Conservation (phyloP, 2,113 vertebrate genomes). For the Lonchura striata region DNA sequence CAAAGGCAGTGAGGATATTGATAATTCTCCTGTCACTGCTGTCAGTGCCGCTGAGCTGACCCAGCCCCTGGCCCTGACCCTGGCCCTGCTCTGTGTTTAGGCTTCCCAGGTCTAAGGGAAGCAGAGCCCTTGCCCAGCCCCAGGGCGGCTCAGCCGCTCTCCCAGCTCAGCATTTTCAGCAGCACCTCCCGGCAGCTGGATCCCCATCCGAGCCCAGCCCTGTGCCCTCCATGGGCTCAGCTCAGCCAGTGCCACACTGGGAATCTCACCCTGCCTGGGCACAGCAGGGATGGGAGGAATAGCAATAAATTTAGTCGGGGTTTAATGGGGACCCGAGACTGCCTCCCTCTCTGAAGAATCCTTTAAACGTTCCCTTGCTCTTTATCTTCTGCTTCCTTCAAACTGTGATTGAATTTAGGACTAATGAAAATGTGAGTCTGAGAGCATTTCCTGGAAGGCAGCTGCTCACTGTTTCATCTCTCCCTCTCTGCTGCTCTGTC, state of each 20-base stretch:
- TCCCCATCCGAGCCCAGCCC: not conserved
- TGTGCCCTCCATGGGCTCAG: not conserved
- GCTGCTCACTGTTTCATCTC: conserved; percentile 39
- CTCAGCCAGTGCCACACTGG: rapidly evolving
- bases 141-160: not conserved
- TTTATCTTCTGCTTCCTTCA: conserved; percentile 54
- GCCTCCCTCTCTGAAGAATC: not conserved
- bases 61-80: not conserved
- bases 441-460: conserved; percentile 45
- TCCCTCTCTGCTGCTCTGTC: not conserved
- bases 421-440: conserved; percentile 63
- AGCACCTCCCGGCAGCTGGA: rapidly evolving
- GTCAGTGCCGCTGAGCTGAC: not conserved
- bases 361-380: not conserved
- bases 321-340: not conserved
- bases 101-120: not conserved
- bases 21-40: not conserved
- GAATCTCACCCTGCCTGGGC: not conserved
- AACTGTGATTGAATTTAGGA: conserved; percentile 50
- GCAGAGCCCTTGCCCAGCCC: not conserved
- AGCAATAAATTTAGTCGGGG: not conserved
- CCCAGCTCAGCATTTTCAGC: not conserved
- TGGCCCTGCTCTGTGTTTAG: not conserved
- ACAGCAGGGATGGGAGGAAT: not conserved
- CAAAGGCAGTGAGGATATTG: not conserved